Conservation (phyloP, 2,797 vertebrate species). For the Rhadinocentrus ornatus region DNA sequence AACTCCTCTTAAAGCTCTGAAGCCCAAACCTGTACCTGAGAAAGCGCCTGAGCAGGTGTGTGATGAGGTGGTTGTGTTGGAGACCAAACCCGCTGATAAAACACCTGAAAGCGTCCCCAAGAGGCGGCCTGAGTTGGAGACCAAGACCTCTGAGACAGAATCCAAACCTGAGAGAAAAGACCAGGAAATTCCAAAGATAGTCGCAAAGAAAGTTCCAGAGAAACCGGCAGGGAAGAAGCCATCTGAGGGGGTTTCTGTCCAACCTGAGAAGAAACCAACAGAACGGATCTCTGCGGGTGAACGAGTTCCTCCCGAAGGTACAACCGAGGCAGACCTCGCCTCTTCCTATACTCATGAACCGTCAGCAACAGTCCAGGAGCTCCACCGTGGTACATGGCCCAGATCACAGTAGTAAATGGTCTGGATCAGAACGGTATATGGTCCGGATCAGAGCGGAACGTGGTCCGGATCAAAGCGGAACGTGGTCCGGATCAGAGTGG, state of each 20-base stretch:
- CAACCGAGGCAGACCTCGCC: conserved; percentile 31
- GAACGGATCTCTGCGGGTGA: conserved; percentile 24
- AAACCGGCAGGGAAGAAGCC: conserved; percentile 19
- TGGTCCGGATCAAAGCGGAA: no score
- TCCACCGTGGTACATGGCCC: not conserved
- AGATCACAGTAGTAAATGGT: no score
- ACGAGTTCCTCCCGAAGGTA: conserved; percentile 65
- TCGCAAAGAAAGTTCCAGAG: conserved; percentile 19
- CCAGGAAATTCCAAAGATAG: conserved; percentile 3
- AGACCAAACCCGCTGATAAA: conserved; percentile 37
- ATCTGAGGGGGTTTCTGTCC: conserved; percentile 20
- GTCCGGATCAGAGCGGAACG: no score
- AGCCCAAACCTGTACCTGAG: conserved; percentile 55
- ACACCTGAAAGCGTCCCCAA: conserved; percentile 20
- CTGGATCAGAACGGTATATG: no score
- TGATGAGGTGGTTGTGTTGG: conserved; percentile 33
- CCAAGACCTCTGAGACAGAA: conserved; percentile 33
- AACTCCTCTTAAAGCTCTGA: conserved; percentile 75
- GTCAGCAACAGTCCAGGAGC: conserved; percentile 23
- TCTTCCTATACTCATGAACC: conserved; percentile 10
- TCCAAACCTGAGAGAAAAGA: conserved; percentile 24
- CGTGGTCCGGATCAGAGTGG: no score
- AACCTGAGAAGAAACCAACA: conserved; percentile 36
- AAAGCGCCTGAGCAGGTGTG: conserved; percentile 35
- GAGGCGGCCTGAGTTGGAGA: conserved; percentile 28